phyloP scores from a whole-genome alignment of 2,888 invertebrate genomes.

The Argyresthia albistria region DNA sequence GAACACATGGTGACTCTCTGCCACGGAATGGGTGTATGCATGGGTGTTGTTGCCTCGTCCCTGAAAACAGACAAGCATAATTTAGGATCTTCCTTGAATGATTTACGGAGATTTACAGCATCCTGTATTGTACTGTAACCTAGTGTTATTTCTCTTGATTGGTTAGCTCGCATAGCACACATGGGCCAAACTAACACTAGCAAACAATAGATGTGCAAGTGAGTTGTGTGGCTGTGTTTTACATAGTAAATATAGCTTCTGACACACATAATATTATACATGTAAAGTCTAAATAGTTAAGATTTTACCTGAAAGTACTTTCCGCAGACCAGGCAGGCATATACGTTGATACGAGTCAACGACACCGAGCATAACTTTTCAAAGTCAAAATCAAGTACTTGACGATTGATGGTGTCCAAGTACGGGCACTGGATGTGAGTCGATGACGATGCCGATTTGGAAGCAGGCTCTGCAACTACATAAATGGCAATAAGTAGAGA shows the following conservation, averaged over 20 bases:
- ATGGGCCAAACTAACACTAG: too few species aligned
- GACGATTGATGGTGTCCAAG: constrained; percentile 97
- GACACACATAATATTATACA: too few species aligned
- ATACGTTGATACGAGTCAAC: constrained; percentile 97
- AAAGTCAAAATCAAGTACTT: constrained; percentile 98
- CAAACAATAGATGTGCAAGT: too few species aligned
- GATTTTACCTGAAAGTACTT: constrained; percentile 87
- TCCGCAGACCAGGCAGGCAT: constrained; percentile 98
- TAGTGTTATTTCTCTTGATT: too few species aligned
- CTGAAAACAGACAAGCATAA: constrained; percentile 43
- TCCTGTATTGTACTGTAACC: too few species aligned
- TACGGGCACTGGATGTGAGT: constrained; percentile 89
- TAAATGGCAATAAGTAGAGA: background rate
- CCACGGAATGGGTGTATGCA: constrained; percentile 99
- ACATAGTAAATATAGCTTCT: too few species aligned
- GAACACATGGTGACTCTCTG: constrained; percentile 98
- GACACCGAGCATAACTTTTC: constrained; percentile 99
- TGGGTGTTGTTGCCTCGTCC: constrained; percentile 98
- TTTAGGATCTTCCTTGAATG: constrained; percentile 73
- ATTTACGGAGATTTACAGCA: too few species aligned
- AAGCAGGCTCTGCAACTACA: constrained; percentile 30
- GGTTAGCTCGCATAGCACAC: too few species aligned
- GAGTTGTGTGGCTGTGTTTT: too few species aligned
- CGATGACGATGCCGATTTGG: constrained; percentile 12
- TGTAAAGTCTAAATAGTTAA: too few species aligned